Evolutionary conservation across 2,797 vertebrate genomes (phyloP).

Genomic region (Iguana delicatissima): DNA sequence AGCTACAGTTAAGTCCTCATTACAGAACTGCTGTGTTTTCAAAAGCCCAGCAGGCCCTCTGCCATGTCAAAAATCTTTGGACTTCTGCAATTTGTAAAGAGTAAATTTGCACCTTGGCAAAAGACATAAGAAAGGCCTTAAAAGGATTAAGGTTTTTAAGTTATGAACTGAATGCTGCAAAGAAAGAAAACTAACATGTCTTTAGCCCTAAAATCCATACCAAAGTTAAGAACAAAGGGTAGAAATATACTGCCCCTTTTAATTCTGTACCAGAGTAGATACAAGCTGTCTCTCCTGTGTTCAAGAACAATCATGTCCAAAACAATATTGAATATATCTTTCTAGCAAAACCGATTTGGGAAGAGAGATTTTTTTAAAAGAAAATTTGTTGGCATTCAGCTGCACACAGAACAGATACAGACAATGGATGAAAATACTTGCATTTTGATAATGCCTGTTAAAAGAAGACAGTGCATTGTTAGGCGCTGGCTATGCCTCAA

Average conservation of each 20-base stretch:
- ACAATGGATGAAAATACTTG: neutral
- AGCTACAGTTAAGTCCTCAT: constrained; percentile 4
- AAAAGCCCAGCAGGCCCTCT: neutral
- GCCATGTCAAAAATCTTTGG: neutral
- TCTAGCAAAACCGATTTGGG: neutral
- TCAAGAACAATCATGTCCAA: neutral
- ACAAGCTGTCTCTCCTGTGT: neutral
- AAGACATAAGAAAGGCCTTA: neutral
- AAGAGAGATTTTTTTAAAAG: too few species aligned
- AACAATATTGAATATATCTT: neutral
- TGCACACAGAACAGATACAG: neutral
- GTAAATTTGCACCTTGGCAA: neutral
- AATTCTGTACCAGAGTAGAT: neutral
- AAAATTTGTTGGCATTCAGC: neutral
- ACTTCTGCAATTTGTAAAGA: neutral
- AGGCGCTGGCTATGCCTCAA: neutral
- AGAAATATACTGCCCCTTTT: too few species aligned
- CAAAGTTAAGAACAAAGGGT: neutral
- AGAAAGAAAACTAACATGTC: neutral
- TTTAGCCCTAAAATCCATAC: neutral
- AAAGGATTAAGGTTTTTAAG: neutral
- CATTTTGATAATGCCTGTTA: neutral
- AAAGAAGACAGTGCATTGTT: neutral
- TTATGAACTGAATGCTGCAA: neutral
- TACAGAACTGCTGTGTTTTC: neutral